Evolutionary conservation across 2,888 invertebrate genomes (phyloP).

Genomic region (Zygothrica quintamaculata): DNA sequence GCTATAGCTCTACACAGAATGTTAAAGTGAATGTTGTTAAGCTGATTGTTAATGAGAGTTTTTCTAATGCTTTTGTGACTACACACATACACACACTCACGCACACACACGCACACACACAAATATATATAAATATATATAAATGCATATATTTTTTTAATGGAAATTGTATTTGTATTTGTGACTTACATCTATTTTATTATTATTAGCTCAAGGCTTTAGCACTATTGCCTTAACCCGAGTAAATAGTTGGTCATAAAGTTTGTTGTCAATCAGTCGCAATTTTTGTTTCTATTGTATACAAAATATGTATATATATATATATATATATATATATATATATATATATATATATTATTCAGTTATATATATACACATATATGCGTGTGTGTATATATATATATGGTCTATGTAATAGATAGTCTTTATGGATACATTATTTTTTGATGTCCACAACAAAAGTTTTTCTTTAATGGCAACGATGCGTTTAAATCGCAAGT

Average conservation of each 20-base stretch:
- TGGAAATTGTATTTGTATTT: slow-evolving; percentile 25
- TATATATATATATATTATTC: slow-evolving; percentile 18
- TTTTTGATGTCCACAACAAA: slow-evolving; percentile 27
- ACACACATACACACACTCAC: no score
- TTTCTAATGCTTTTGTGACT: no score
- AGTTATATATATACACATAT: slow-evolving; percentile 15
- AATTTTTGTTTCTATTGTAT: slow-evolving; percentile 35
- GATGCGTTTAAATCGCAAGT: slow-evolving; percentile 61
- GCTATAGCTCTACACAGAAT: no score
- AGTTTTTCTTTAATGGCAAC: slow-evolving; percentile 58
- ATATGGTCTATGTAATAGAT: slow-evolving; percentile 30
- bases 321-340: slow-evolving; percentile 15
- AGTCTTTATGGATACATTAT: slow-evolving; percentile 34
- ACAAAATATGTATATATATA: slow-evolving; percentile 44
- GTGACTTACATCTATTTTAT: slow-evolving; percentile 12
- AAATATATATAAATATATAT: slow-evolving; percentile 7
- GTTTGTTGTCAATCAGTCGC: slow-evolving; percentile 41
- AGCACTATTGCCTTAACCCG: slow-evolving; percentile 43
- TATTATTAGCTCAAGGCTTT: slow-evolving; percentile 32
- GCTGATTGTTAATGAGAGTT: no score
- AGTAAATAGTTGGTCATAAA: slow-evolving; percentile 39
- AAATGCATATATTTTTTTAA: slow-evolving; percentile 55
- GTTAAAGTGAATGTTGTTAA: no score
- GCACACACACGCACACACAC: neutral
- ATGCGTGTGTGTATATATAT: slow-evolving; percentile 14